Conservation (phyloP, 2,113 vertebrate species). For the Typhlomys cinereus region DNA sequence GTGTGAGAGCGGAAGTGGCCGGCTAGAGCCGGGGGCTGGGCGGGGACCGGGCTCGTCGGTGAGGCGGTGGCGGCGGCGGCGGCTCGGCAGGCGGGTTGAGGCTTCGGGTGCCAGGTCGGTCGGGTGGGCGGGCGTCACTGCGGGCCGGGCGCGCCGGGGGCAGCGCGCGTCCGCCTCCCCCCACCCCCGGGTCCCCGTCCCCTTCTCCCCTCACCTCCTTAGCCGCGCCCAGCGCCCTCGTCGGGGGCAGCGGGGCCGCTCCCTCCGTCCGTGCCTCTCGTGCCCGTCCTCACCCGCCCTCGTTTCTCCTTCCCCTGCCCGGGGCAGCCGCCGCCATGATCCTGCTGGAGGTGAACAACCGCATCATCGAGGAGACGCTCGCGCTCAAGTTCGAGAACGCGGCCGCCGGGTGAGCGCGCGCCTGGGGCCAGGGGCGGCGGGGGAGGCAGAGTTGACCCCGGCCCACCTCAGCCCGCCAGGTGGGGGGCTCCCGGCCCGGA, state of each 20-base stretch:
- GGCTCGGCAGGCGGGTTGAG: constrained; percentile 76
- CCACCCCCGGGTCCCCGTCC: constrained; percentile 15
- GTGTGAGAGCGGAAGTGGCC: constrained; percentile 82
- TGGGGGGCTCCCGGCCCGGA: background rate
- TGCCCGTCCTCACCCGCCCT: constrained; percentile 74
- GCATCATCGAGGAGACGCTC: constrained; percentile 97
- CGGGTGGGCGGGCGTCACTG: constrained; percentile 58
- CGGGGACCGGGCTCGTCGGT: constrained; percentile 74
- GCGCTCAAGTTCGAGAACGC: constrained; percentile 96
- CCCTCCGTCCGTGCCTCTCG: constrained; percentile 55
- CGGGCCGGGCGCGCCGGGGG: constrained; percentile 28
- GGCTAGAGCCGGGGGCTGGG: constrained; percentile 78
- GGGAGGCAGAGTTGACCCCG: background rate
- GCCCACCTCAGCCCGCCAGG: background rate
- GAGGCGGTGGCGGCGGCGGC: constrained; percentile 73
- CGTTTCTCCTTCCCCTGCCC: constrained; percentile 76
- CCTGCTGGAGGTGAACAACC: constrained; percentile 98
- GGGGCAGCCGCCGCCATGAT: constrained; percentile 90
- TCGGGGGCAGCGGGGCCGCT: constrained; percentile 73
- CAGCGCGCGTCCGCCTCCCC: background rate
- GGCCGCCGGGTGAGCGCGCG: constrained; percentile 91
- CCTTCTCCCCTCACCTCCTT: constrained; percentile 42
- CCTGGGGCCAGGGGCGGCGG: background rate
- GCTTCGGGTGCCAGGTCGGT: constrained; percentile 76
- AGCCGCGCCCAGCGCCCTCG: constrained; percentile 52